Percentiles rank a stretch among this genome's conserved stretches.
Evolutionary conservation across 2,113 vertebrate genomes (phyloP).

Genomic region (Sterrhoptilus dennistouni): DNA sequence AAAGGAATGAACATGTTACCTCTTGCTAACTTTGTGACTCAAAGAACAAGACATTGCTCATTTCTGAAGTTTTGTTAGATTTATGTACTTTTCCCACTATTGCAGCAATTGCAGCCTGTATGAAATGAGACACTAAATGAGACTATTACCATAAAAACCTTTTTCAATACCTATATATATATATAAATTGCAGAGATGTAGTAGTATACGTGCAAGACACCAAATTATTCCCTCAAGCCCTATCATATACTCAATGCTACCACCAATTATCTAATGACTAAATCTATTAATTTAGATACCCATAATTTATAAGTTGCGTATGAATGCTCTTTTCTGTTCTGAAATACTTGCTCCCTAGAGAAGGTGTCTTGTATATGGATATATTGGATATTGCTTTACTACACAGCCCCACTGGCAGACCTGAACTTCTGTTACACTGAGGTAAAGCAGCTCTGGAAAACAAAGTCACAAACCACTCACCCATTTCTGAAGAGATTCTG

Average conservation of each 20-base stretch:
- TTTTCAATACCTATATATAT: neutral
- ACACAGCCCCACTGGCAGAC: neutral
- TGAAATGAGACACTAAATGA: neutral
- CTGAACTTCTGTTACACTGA: neutral
- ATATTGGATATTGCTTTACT: neutral
- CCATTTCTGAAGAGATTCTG: neutral
- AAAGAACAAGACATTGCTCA: neutral
- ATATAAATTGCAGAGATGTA: neutral
- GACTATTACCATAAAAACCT: neutral
- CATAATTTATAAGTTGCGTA: neutral
- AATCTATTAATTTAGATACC: neutral
- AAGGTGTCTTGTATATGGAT: neutral
- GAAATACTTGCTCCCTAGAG: neutral
- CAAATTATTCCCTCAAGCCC: neutral
- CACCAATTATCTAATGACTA: neutral
- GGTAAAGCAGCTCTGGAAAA: neutral
- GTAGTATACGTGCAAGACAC: neutral
- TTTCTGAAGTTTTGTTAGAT: neutral
- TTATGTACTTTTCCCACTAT: neutral
- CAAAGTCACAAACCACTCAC: neutral
- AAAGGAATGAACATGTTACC: conserved; percentile 13
- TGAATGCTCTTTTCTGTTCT: neutral
- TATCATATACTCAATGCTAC: neutral
- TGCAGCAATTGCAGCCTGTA: neutral
- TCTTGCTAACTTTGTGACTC: conserved; percentile 50